Percentiles rank a stretch among this genome's conserved stretches.
phyloP scores from a whole-genome alignment of 1,140 invertebrate species.

The Ganaspis sp. region DNA sequence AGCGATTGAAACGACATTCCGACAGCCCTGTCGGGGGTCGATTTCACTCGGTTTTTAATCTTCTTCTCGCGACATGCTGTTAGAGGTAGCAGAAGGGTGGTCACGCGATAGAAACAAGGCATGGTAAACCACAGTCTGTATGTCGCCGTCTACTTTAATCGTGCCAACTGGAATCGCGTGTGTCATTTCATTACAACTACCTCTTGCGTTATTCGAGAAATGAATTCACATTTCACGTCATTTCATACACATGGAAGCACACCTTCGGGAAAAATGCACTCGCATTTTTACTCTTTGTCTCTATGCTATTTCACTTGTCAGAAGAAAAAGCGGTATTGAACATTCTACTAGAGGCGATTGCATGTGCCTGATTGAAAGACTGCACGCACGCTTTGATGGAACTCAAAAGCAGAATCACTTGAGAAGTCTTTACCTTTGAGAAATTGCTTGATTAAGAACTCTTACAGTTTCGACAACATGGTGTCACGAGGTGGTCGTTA shows the following conservation, averaged over 20 bases:
- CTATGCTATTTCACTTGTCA: slow-evolving; percentile 19
- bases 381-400: not conserved
- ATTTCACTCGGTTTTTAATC: slow-evolving; percentile 22
- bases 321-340: slow-evolving; percentile 12
- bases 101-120: slow-evolving; percentile 41
- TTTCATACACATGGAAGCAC: slow-evolving; percentile 2
- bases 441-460: slow-evolving; percentile 2
- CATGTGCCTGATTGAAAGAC: slow-evolving; percentile 22
- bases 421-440: not conserved
- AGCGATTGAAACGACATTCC: slow-evolving; percentile 3
- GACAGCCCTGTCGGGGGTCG: slow-evolving; percentile 5
- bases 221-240: slow-evolving; percentile 52
- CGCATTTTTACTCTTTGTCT: not conserved
- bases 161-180: slow-evolving; percentile 61
- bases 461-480: not conserved
- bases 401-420: not conserved
- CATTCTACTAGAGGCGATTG: slow-evolving; percentile 28
- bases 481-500: not conserved
- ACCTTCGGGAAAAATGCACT: not conserved
- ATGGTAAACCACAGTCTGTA: slow-evolving; percentile 23
- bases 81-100: slow-evolving; percentile 27
- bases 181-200: slow-evolving; percentile 51
- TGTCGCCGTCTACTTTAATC: slow-evolving; percentile 57
- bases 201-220: slow-evolving; percentile 46
- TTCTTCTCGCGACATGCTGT: not conserved